A percentile compares a stretch with the other conserved stretches of the same genome.
phyloP scores from a whole-genome alignment of 2,888 invertebrate genomes.

The Rhogogaster chlorosoma region DNA sequence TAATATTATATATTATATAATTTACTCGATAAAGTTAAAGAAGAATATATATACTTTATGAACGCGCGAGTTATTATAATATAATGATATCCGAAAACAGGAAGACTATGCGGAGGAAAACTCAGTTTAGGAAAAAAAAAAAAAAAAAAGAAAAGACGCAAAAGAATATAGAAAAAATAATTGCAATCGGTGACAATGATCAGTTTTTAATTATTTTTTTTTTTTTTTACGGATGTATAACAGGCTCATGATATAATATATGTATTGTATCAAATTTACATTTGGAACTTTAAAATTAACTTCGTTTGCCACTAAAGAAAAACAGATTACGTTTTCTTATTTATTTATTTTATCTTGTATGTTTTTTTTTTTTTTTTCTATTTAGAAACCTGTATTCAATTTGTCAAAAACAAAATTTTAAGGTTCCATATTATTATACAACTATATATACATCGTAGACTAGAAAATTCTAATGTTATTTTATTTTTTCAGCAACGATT shows the following conservation, averaged over 20 bases:
- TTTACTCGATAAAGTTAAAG: neutral
- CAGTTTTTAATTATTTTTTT: slow-evolving; percentile 51
- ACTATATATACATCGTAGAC: neutral
- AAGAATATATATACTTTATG: neutral
- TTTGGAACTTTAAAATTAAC: slow-evolving; percentile 16
- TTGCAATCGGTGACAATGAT: slow-evolving; percentile 53
- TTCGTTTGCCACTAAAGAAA: neutral
- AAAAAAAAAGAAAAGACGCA: neutral
- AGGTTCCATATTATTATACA: slow-evolving; percentile 28
- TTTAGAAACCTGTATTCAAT: neutral
- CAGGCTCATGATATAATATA: slow-evolving; percentile 27
- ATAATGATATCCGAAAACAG: neutral
- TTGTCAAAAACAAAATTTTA: neutral
- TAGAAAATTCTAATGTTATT: slow-evolving; percentile 1
- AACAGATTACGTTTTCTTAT: neutral
- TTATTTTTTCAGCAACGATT: slow-evolving; percentile 53
- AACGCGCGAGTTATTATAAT: neutral
- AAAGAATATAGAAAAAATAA: slow-evolving; percentile 43
- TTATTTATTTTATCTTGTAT: neutral
- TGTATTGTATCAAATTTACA: neutral
- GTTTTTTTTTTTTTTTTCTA: neutral
- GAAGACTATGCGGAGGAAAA: neutral
- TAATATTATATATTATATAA: neutral
- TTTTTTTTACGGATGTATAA: slow-evolving; percentile 40
- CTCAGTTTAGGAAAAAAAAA: neutral